Percentiles rank a stretch among this genome's conserved stretches.
phyloP scores from a whole-genome alignment of 2,113 vertebrate genomes.

The Reinhardtius hippoglossoides region DNA sequence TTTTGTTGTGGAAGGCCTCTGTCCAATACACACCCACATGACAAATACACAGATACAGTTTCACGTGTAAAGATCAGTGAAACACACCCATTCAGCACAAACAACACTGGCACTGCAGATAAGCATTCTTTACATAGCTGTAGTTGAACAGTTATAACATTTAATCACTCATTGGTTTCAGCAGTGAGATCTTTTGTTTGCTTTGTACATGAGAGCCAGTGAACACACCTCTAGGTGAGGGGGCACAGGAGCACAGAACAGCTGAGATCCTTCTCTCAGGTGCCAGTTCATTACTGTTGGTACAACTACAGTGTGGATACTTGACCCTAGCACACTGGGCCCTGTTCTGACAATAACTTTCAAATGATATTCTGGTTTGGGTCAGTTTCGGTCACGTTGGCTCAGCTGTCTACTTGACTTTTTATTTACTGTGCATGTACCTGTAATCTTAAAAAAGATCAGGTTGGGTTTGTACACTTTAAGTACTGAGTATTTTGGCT shows the following conservation, averaged over 20 bases:
- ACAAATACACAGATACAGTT: slow-evolving; percentile 27
- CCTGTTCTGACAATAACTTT: too few species aligned
- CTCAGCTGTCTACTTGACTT: too few species aligned
- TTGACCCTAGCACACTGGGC: too few species aligned
- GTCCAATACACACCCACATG: slow-evolving; percentile 24
- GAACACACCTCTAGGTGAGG: background rate
- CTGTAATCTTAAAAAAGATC: too few species aligned
- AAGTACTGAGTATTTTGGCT: too few species aligned
- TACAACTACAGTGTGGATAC: too few species aligned
- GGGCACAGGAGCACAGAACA: background rate
- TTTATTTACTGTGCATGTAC: too few species aligned
- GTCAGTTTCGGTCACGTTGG: too few species aligned
- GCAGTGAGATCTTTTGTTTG: background rate
- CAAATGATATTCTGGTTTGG: too few species aligned
- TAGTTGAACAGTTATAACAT: background rate
- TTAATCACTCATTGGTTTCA: slow-evolving; percentile 2
- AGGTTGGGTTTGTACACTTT: too few species aligned
- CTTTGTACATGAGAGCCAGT: background rate
- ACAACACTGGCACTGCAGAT: background rate
- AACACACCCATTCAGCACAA: slow-evolving; percentile 10
- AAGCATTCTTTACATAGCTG: slow-evolving; percentile 1
- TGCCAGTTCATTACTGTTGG: background rate
- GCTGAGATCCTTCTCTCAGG: too few species aligned
- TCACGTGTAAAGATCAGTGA: slow-evolving; percentile 18
- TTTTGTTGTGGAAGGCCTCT: background rate